Percentiles rank a stretch among this genome's conserved stretches.
Evolutionary conservation across 2,113 vertebrate species (phyloP).

Genomic region (Motacilla tschutschensis): DNA sequence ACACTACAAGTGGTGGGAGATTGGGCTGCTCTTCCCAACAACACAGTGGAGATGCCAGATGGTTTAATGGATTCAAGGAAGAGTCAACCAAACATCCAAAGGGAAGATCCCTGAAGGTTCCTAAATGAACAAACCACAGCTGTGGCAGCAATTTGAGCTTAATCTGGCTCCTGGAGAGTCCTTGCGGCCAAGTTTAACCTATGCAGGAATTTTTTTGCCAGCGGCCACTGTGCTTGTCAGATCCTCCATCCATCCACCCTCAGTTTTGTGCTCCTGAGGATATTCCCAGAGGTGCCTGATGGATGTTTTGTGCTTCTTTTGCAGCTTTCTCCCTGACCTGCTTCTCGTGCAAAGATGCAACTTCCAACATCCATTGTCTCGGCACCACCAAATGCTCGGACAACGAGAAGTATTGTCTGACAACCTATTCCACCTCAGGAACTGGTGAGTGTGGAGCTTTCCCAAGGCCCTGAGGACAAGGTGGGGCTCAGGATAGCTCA

Average conservation of each 20-base stretch:
- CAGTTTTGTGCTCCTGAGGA: background rate
- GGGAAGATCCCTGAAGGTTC: background rate
- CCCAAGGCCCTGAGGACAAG: background rate
- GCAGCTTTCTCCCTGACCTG: constrained; percentile 33
- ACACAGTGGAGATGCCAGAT: background rate
- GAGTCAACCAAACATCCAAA: background rate
- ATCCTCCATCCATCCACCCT: background rate
- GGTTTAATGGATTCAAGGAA: background rate
- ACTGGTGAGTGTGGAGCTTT: background rate
- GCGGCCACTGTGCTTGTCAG: background rate
- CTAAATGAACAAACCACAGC: background rate
- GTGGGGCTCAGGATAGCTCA: background rate
- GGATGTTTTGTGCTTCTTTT: background rate
- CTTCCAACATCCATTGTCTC: background rate
- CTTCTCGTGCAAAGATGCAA: constrained; percentile 18
- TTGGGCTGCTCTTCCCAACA: background rate
- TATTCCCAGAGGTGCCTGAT: background rate
- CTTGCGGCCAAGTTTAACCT: background rate
- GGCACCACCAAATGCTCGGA: background rate
- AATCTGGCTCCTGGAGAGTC: background rate
- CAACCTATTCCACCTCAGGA: background rate
- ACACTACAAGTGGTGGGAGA: background rate
- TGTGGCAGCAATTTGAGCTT: background rate
- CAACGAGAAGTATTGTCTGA: constrained; percentile 22
- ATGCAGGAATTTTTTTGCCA: background rate